These are phyloP conservation scores for Condylura cristata DNA, from an alignment of 2,113 vertebrate species.

Conservation along the genomic window DNA sequence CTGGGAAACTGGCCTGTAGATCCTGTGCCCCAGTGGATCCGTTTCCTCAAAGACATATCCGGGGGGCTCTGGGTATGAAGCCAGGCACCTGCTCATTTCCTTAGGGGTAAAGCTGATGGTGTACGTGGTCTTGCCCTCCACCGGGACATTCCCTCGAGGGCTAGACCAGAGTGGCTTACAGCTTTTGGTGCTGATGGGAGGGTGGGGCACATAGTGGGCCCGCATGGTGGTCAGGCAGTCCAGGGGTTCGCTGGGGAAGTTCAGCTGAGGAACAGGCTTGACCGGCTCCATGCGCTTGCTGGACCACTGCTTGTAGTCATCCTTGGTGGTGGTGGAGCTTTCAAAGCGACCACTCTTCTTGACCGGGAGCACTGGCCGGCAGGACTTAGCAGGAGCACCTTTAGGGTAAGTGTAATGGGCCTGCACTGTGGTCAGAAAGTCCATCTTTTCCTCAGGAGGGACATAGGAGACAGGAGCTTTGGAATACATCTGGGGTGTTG, in stretches of 20 bases:
- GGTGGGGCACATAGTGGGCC: slow-evolving; percentile 78
- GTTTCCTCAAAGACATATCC: slow-evolving; percentile 72
- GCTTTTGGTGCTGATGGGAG: not conserved
- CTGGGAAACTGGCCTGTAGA: slow-evolving; percentile 68
- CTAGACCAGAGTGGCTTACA: slow-evolving; percentile 70
- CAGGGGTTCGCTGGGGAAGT: slow-evolving; percentile 54
- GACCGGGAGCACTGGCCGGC: not conserved
- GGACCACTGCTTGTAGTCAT: slow-evolving; percentile 82
- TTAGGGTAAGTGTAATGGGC: slow-evolving; percentile 72
- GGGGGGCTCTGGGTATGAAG: slow-evolving; percentile 71
- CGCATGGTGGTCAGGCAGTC: slow-evolving; percentile 75
- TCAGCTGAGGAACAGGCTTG: not conserved
- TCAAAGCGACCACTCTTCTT: slow-evolving; percentile 61
- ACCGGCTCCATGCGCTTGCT: not conserved
- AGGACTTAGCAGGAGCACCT: slow-evolving; percentile 62
- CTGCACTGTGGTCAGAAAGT: slow-evolving; percentile 77
- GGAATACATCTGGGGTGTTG: slow-evolving; percentile 16
- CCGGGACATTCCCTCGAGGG: not conserved
- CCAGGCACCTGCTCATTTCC: slow-evolving; percentile 63
- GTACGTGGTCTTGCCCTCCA: slow-evolving; percentile 70
- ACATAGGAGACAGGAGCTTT: slow-evolving; percentile 57
- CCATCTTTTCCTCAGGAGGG: slow-evolving; percentile 76
- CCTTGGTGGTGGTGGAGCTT: slow-evolving; percentile 78
- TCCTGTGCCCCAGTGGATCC: slow-evolving; percentile 70
- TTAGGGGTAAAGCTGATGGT: slow-evolving; percentile 77